Percentiles rank a stretch among this genome's conserved stretches.
phyloP scores from a whole-genome alignment of 2,888 invertebrate species.

The Listrodromus nycthemerus region DNA sequence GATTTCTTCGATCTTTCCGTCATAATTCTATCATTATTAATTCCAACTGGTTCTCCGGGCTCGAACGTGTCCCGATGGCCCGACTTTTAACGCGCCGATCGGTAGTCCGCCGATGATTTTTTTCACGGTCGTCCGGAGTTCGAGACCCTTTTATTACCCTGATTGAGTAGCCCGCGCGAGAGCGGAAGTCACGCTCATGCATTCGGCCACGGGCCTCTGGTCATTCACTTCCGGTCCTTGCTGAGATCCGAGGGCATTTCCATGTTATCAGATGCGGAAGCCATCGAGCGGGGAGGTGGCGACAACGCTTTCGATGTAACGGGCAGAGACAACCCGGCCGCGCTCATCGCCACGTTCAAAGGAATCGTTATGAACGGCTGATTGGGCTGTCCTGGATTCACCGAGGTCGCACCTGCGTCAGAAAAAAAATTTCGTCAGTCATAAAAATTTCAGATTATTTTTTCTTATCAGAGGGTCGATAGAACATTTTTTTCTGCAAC shows the following conservation, averaged over 20 bases:
- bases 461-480: no score
- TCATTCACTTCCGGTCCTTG: constrained; percentile 78
- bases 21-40: constrained; percentile 48
- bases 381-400: constrained; percentile 78
- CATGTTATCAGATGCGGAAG: constrained; percentile 75
- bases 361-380: constrained; percentile 90
- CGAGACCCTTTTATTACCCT: constrained; percentile 52
- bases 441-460: no score
- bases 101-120: constrained; percentile 29
- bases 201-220: constrained; percentile 11
- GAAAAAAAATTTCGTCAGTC: neutral
- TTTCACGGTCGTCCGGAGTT: constrained; percentile 41
- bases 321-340: constrained; percentile 84
- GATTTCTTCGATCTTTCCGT: constrained; percentile 54
- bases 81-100: constrained; percentile 57
- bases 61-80: constrained; percentile 59
- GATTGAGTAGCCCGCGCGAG: constrained; percentile 32
- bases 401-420: constrained; percentile 76
- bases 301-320: constrained; percentile 78
- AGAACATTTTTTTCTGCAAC: no score
- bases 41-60: constrained; percentile 48
- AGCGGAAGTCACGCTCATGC: constrained; percentile 61
- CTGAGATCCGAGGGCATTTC: constrained; percentile 81
- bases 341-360: constrained; percentile 88
- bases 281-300: constrained; percentile 75